Evolutionary conservation across 2,888 invertebrate genomes (phyloP), one percentile per base, ranked within the genome.

Genomic region (Strigamia maritima): DNA sequence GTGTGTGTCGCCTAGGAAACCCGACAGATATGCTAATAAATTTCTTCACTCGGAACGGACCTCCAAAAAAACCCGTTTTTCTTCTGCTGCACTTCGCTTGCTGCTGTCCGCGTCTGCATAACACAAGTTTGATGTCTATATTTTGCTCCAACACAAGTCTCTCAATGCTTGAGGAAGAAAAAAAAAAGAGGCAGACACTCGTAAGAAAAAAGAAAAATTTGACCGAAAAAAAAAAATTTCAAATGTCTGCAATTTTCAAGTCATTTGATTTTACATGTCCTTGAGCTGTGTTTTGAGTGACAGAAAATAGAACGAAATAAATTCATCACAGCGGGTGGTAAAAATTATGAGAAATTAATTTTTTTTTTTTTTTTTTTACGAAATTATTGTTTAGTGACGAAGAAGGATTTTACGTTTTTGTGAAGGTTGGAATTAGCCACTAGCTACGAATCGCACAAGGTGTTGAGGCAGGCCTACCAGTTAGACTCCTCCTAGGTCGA

Each of bases 111-210:
- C 60, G 22, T 65, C 60, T 65, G 60, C 60, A 22, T 65, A 65
- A 65, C 60, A 65, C 60, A 65, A 65, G n/a, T 65, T 65, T 65
- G 60, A 65, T 65, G 60, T 65, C 60, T 65, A 65, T 65, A 65
- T 65, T 65, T 65, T 65, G 60, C 22, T 65, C 24, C 22, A 24
- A 65, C 60, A 65, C 60, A 65, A 65, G 24, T 12, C 60, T 2
- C 60, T 24, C 60, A 65, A 22, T 24, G 60, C 22, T 65, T 0
- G 60, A 65, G 60, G 24, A 65, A 12, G 22, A 19, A 65, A 65
- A 65, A 65, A 65, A 65, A 65, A 19, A 22, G 12, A 65, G 60
- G 24, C 60, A 65, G 44, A 44, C 60, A 65, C 60, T 22, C 22
- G 22, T 65, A 65, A 12, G 24, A 65, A 65, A 65, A 65, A 65